Percentiles rank a stretch among this genome's conserved stretches.
Conservation (phyloP, 1,140 invertebrate genomes). For the Drosophila takahashii region DNA sequence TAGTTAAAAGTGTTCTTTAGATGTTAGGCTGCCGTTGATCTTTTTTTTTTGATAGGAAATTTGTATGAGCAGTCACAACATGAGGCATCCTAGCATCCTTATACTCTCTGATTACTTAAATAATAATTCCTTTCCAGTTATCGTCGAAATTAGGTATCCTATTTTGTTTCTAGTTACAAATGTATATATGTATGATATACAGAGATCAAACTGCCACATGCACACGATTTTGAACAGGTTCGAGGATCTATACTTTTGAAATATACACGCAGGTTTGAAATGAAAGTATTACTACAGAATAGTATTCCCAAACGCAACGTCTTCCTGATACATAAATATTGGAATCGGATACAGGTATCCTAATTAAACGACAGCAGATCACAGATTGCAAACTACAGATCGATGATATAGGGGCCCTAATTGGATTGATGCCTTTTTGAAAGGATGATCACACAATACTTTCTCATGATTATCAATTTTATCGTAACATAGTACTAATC, state of each 20-base stretch:
- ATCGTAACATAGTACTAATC: slow-evolving; percentile 56
- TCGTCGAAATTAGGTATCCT: slow-evolving; percentile 10
- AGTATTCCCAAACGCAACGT: slow-evolving; percentile 21
- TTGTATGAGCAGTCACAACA: slow-evolving; percentile 8
- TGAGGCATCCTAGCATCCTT: not conserved
- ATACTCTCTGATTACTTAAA: not conserved
- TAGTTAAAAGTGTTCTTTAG: slow-evolving; percentile 17
- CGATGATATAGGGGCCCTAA: slow-evolving; percentile 23
- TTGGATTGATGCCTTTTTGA: not conserved
- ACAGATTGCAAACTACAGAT: slow-evolving; percentile 3
- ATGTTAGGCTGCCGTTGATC: slow-evolving; percentile 10
- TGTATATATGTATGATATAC: slow-evolving; percentile 27
- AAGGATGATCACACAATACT: slow-evolving; percentile 2
- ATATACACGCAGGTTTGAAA: slow-evolving; percentile 46
- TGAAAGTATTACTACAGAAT: slow-evolving; percentile 63
- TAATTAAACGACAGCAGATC: slow-evolving; percentile 2
- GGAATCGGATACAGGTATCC: slow-evolving; percentile 4
- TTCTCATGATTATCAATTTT: slow-evolving; percentile 36
- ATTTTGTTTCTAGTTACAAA: slow-evolving; percentile 25
- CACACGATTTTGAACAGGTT: slow-evolving; percentile 18
- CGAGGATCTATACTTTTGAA: slow-evolving; percentile 8
- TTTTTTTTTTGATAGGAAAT: slow-evolving; percentile 23
- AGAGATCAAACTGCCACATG: slow-evolving; percentile 51
- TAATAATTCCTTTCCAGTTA: not conserved
- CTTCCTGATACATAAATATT: slow-evolving; percentile 8